Base-by-base conservation (phyloP, 2,113 vertebrate species). In the Polypterus bichir region DNA sequence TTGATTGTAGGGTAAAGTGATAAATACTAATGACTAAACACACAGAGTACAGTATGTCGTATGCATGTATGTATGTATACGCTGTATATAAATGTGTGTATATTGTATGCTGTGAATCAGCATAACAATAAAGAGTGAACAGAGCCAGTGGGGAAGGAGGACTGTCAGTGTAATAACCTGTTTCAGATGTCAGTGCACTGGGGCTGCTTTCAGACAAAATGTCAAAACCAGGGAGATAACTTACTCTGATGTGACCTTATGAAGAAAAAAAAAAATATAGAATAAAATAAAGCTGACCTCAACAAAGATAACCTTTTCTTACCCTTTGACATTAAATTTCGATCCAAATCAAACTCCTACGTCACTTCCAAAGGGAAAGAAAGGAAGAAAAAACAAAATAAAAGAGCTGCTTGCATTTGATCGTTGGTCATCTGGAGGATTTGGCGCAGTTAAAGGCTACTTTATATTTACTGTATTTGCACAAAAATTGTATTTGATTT, bases 241-340 rank as follows among this genome's bases (percentile, higher is more conserved):
- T 80, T 76, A 68, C 57, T 76, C 77, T 76, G 81, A 85, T 85
- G 76, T 76, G 78, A 83, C 82, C 79, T 83, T 78, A 78, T 81
- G 77, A 79, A 80, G 27, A 27, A 27, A 27, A 27, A n/a, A 77
- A 74, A 81, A 71, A 51, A 51, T 51, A 27, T 27, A 27, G 27
- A 27, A 27, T 27, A 27, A 27, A 51, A 51, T 51, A 51, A 51
- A 51, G 49, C 79, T 66, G 53, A 75, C 76, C 79, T 84, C 68
- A 3, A 76, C 78, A 71, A 77, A 81, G 71, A 75, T 82, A 81
- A 79, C 77, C 79, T 81, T 81, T 81, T 73, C 74, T 74, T 72
- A 76, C 67, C 70, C 77, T 77, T 69, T 81, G 82, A 73, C 76
- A 81, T 79, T 81, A 76, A 80, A 78, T 79, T 79, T 71, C 74